Evolutionary conservation across 2,797 vertebrate species (phyloP), one percentile per base, ranked within the genome.

Genomic region (Pseudomugil gertrudae): DNA sequence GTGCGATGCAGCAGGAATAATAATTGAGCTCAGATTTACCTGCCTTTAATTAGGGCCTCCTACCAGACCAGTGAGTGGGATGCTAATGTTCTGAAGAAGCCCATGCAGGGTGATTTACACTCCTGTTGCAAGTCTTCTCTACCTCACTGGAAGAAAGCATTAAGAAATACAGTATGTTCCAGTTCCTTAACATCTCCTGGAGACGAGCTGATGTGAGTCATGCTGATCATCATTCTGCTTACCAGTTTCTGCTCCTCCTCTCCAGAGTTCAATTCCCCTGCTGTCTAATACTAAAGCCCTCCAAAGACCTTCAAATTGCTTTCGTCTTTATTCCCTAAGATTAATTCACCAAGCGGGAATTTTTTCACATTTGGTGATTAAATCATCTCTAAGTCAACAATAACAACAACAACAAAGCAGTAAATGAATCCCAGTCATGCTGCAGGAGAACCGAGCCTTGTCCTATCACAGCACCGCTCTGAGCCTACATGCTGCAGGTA

Each of bases 21-120:
- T 91, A 94, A 94, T 93, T 81, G 81, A 72, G 80, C 87, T 82
- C 80, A 63, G 89, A 91, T 92, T 93, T 90, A 94, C 92, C 92
- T 90, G 92, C 87, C 87, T 93, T 92, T 93, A 94, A 93, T 94
- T 94, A 92, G 84, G 78, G 76, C 79, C 76, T 79, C 79, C 62
- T 88, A 92, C 90, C 88, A 87, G 81, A 88, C 61, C 68, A 60
- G 82, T 35, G 70, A 83, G 84, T 58, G 72, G 80, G 85, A 84
- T 82, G 84, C 82, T 81, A 84, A 86, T 87, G 57, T 83, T 74
- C 57, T 23, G 53, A 72, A 73, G 68, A 65, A 63, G 71, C 71
- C 69, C 57, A 47, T 30, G 66, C 72, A 81, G 70, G 72, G 79
- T 73, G 84, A 75, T 89, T 87, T 79, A 83, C n/a, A 78, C 36